Conservation (phyloP, 2,888 invertebrate species). For the Eupithecia insigniata region DNA sequence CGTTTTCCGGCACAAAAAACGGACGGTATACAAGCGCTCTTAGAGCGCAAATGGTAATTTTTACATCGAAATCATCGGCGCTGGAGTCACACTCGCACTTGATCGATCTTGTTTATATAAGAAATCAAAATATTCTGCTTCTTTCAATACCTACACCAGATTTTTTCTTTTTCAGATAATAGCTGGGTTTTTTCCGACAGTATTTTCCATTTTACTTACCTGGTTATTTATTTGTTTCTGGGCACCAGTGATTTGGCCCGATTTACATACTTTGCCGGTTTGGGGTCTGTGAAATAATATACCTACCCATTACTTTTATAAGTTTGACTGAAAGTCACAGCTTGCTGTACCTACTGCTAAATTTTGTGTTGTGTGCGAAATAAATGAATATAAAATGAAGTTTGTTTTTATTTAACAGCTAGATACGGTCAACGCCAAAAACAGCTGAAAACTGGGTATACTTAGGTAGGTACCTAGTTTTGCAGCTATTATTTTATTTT, state of each 20-base stretch:
- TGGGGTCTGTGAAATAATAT: conserved; percentile 16
- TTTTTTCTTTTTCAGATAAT: conserved; percentile 58
- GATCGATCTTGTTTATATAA: no score
- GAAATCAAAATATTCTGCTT: not conserved
- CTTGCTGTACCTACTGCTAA: not conserved
- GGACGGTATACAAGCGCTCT: no score
- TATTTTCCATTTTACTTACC: conserved; percentile 56
- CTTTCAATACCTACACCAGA: not conserved
- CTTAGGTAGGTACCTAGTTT: no score
- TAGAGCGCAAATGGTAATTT: no score
- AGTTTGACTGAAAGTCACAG: not conserved
- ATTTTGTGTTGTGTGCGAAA: not conserved
- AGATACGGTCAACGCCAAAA: no score
- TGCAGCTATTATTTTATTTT: no score
- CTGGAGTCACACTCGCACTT: no score
- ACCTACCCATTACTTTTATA: not conserved
- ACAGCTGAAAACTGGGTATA: no score
- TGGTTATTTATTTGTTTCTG: conserved; percentile 60
- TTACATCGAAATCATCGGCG: no score
- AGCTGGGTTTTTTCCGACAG: conserved; percentile 62
- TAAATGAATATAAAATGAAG: no score
- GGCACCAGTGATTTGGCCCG: conserved; percentile 70
- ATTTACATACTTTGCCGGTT: conserved; percentile 41
- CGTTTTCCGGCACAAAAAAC: no score
- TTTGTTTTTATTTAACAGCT: no score